Evolutionary conservation across 64 coral and sea anemone species (phyloP).

Genomic region (Astreopora myriophthalma): DNA sequence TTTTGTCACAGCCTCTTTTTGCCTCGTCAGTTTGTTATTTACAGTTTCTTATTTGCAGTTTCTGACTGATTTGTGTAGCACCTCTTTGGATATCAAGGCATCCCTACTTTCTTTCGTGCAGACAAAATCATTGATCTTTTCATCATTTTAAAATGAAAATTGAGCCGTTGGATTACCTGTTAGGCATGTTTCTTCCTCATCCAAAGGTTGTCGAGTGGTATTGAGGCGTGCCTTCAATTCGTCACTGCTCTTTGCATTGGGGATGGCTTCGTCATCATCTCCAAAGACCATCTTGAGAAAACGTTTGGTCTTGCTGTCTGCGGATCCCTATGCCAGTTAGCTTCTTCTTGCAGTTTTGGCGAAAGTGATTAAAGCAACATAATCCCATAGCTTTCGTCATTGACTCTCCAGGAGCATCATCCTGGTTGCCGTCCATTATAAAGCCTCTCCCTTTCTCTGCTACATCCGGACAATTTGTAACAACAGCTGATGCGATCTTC

Average conservation of each 20-base stretch:
- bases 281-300: conserved; percentile 10
- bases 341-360: conserved; percentile 29
- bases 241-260: not conserved
- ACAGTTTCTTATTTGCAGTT: not conserved
- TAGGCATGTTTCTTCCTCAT: conserved; percentile 14
- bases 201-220: not conserved
- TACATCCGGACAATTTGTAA: not conserved
- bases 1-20: conserved; percentile 29
- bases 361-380: conserved; percentile 28
- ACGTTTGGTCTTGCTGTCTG: not conserved
- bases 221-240: conserved; percentile 24
- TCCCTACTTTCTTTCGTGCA: conserved; percentile 19
- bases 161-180: not conserved
- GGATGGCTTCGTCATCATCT: conserved; percentile 17
- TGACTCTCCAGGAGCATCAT: not conserved
- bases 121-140: conserved; percentile 36
- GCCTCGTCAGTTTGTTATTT: conserved; percentile 28
- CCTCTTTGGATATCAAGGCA: conserved; percentile 24
- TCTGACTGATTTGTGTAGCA: conserved; percentile 50
- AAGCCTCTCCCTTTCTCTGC: conserved; percentile 5
- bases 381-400: conserved; percentile 30
- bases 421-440: conserved; percentile 7
- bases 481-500: conserved; percentile 9
- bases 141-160: conserved; percentile 23
- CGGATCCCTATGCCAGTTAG: not conserved